These are phyloP conservation scores for Helicorthomorpha holstii DNA, from an alignment of 1,140 invertebrate genomes.

Conservation along the genomic window DNA sequence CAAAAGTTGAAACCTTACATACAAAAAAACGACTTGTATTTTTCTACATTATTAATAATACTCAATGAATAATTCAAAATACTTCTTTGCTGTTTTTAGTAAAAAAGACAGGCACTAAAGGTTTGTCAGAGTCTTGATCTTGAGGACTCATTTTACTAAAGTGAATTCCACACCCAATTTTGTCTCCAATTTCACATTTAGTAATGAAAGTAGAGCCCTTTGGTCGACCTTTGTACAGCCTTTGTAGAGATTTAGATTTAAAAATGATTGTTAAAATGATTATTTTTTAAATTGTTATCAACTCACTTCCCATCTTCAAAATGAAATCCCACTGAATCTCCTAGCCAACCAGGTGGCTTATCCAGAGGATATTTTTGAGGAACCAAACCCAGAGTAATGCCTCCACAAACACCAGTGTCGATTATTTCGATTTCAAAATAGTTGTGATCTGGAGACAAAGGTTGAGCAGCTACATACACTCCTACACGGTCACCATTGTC, in stretches of 20 bases:
- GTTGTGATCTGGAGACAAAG: conserved; percentile 23
- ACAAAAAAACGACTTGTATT: too few relatives aligned
- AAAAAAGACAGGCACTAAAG: conserved; percentile 28
- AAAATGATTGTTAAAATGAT: background rate
- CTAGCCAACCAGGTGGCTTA: conserved; percentile 26
- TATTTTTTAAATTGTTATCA: background rate
- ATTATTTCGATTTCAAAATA: conserved; percentile 32
- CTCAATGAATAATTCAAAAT: too few relatives aligned
- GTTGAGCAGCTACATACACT: conserved; percentile 23
- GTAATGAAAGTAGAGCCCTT: conserved; percentile 25
- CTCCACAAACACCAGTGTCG: conserved; percentile 23
- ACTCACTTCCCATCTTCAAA: conserved; percentile 30
- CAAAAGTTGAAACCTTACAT: too few relatives aligned
- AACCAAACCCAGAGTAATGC: conserved; percentile 28
- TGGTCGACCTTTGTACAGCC: conserved; percentile 17
- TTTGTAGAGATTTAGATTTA: conserved; percentile 3
- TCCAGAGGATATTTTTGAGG: conserved; percentile 27
- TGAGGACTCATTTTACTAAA: conserved; percentile 17
- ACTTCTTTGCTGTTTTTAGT: conserved; percentile 34
- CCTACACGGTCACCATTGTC: conserved; percentile 24
- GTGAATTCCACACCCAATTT: conserved; percentile 31
- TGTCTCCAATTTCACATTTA: conserved; percentile 27
- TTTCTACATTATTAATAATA: too few relatives aligned
- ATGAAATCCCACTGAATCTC: conserved; percentile 29
- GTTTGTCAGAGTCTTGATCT: conserved; percentile 15